Evolutionary conservation across 1,140 invertebrate genomes (phyloP), one percentile per base, ranked within the genome.

Genomic region (Pogonomyrmex barbatus): DNA sequence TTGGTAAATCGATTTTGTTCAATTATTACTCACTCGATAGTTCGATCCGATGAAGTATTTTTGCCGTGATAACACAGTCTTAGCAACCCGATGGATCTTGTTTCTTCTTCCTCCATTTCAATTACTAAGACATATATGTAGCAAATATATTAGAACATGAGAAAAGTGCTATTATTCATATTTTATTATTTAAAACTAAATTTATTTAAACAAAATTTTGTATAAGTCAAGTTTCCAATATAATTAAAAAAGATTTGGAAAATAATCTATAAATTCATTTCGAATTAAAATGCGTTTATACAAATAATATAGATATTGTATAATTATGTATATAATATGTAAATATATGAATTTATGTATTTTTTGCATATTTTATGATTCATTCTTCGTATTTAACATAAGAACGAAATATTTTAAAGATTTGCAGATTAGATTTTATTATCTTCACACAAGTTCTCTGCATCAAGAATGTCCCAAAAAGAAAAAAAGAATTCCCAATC

Each of bases 21-120:
- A 78, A 90, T 85, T 82, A 90, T 47, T 89, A 94, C 92, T 93
- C 86, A 94, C 93, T 93, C 92, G 63, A 88, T 86, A 65, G 90
- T 87, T 91, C 75, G 89, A 86, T 93, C 91, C n/a, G 91, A 88
- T 45, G 93, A 87, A 42, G 90, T 88, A 33, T 91, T 90, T 63
- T 87, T 86, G 24, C 87, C 87, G 14, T 90, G 89, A 89, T 91
- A 94, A 68, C 93, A 93, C 6, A 94, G 79, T 54, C 89, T 86
- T 10, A 93, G 90, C 91, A 92, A 94, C 3, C 92, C 88, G 30
- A 62, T 88, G 24, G 89, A 75, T 84, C 87, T 86, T 62, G 91
- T 85, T 82, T 91, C 89, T n/a, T 89, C 75, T 65, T 92, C 91
- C 8, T 94, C 91, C 6, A 94, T 87, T 58, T 94, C 92, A 54